Percentiles rank a stretch among this genome's conserved stretches.
Evolutionary conservation across 2,113 vertebrate species (phyloP).

Genomic region (Neofelis nebulosa): DNA sequence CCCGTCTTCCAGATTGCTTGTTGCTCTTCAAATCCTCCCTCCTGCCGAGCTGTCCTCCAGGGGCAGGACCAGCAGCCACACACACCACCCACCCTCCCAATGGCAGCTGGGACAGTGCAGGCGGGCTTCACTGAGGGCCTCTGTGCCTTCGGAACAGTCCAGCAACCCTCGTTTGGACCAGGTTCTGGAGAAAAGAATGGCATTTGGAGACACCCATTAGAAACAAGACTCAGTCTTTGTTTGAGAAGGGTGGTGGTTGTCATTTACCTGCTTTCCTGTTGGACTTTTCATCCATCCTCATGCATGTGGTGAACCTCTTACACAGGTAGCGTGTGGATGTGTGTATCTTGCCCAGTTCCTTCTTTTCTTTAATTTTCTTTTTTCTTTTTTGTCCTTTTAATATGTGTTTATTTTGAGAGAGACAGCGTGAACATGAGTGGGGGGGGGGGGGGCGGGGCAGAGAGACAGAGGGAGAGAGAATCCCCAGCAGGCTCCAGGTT

Average conservation of each 20-base stretch:
- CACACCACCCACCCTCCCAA: not conserved
- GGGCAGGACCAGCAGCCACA: not conserved
- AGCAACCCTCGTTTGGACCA: accelerated
- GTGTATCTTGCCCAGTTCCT: not conserved
- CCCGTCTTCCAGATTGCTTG: not conserved
- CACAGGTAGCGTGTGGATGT: not conserved
- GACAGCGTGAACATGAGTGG: too few relatives aligned
- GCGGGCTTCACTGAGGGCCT: not conserved
- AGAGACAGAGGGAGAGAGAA: too few relatives aligned
- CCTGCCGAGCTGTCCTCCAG: not conserved
- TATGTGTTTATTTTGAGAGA: too few relatives aligned
- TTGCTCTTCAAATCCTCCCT: not conserved
- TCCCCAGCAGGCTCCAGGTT: too few relatives aligned
- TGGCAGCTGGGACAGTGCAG: not conserved
- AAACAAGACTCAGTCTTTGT: not conserved
- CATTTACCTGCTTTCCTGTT: not conserved
- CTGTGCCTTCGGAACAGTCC: not conserved
- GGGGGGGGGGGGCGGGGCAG: too few relatives aligned
- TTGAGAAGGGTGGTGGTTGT: not conserved
- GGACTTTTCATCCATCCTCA: not conserved
- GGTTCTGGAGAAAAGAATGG: not conserved
- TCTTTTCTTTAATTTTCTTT: too few relatives aligned
- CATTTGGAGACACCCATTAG: not conserved
- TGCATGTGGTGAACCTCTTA: not conserved
- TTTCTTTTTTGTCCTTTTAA: too few relatives aligned